These are phyloP conservation scores for Gallinago undulata DNA, from an alignment of 2,113 vertebrate species.

Conservation along the genomic window DNA sequence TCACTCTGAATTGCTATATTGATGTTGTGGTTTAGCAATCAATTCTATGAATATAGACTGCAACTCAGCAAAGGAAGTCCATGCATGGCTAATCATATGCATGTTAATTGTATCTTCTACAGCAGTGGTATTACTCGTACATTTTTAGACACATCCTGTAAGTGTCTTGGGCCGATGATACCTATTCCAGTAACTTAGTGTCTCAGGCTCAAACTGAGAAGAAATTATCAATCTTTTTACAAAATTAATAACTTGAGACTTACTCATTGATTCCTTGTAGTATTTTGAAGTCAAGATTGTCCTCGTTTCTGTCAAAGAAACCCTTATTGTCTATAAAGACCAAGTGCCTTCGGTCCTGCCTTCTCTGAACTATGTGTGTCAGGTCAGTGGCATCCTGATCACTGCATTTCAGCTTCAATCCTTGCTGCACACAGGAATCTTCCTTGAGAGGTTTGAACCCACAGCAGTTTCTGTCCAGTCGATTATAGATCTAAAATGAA, in stretches of 20 bases:
- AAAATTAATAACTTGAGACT: slow-evolving; percentile 66
- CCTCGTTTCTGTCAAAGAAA: slow-evolving; percentile 93
- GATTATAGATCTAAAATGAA: slow-evolving; percentile 86
- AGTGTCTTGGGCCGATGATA: neutral
- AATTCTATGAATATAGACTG: neutral
- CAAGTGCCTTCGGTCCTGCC: slow-evolving; percentile 80
- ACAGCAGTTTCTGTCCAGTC: slow-evolving; percentile 92
- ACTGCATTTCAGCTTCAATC: slow-evolving; percentile 74
- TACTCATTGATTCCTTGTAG: slow-evolving; percentile 94
- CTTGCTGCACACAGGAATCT: slow-evolving; percentile 80
- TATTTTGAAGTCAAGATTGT: slow-evolving; percentile 93
- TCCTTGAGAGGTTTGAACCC: slow-evolving; percentile 91
- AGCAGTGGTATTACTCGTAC: neutral
- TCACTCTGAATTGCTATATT: slow-evolving; percentile 8
- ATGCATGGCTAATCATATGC: neutral
- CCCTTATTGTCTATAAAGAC: slow-evolving; percentile 89
- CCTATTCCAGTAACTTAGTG: neutral
- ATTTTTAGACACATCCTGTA: neutral
- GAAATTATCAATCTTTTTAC: neutral
- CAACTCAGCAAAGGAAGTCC: neutral
- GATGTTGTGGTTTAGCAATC: slow-evolving; percentile 4
- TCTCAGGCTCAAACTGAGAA: neutral
- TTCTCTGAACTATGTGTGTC: slow-evolving; percentile 82
- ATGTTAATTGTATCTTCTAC: neutral
- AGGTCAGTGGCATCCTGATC: slow-evolving; percentile 77